A percentile compares a stretch with the other conserved stretches of the same genome.
phyloP scores from a whole-genome alignment of 2,888 invertebrate genomes.

The Acrocyrtus sp. region DNA sequence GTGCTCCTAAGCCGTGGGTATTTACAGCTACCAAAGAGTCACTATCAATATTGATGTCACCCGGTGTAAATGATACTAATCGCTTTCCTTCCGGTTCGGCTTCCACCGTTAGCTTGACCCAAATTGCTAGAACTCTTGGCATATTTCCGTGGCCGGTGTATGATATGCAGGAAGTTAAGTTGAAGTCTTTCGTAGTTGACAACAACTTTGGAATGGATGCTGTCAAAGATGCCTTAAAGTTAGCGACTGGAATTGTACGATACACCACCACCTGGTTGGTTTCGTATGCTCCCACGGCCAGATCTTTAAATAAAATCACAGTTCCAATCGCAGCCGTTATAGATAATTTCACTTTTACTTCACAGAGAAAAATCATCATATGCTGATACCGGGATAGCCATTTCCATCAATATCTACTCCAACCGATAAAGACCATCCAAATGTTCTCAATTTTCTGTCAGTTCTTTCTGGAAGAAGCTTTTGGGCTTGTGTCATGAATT shows the following conservation, averaged over 20 bases:
- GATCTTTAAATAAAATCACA: constrained; percentile 67
- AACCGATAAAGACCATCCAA: constrained; percentile 73
- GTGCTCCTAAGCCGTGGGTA: too few relatives aligned
- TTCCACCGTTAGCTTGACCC: constrained; percentile 39
- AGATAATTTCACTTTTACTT: background rate
- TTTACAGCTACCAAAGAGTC: too few relatives aligned
- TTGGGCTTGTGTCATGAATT: constrained; percentile 68
- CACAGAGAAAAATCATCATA: background rate
- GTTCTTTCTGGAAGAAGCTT: constrained; percentile 69
- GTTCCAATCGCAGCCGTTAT: too few relatives aligned
- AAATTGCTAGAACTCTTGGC: constrained; percentile 26
- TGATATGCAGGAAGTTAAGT: constrained; percentile 43
- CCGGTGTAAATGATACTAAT: constrained; percentile 18
- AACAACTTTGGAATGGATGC: constrained; percentile 40
- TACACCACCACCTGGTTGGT: constrained; percentile 72
- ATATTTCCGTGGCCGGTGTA: constrained; percentile 25
- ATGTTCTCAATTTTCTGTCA: constrained; percentile 67
- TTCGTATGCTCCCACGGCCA: constrained; percentile 72
- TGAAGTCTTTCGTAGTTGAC: constrained; percentile 37
- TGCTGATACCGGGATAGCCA: constrained; percentile 71
- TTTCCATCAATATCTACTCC: constrained; percentile 73
- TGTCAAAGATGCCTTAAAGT: constrained; percentile 52
- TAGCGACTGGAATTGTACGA: constrained; percentile 66
- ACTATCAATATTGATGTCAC: too few relatives aligned
- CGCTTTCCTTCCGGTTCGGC: constrained; percentile 25